Percentiles rank a stretch among this genome's conserved stretches.
Conservation (phyloP, 2,797 vertebrate species). For the Pangasius larnaudii region DNA sequence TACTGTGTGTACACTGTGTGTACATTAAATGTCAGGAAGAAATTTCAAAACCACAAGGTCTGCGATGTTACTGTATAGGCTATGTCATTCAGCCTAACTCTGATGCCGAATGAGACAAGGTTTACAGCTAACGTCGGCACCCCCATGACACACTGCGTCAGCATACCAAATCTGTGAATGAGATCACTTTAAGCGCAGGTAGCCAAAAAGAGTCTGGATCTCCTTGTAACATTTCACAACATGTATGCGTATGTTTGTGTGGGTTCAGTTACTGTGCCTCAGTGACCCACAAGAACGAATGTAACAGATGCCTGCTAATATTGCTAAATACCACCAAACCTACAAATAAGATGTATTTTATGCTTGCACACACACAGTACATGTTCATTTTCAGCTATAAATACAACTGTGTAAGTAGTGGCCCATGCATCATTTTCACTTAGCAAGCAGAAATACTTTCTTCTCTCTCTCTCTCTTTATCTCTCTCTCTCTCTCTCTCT, state of each 20-base stretch:
- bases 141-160: neutral
- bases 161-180: slow-evolving; percentile 18
- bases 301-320: slow-evolving; percentile 59
- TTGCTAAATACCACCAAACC: slow-evolving; percentile 54
- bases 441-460: slow-evolving; percentile 55
- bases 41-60: slow-evolving; percentile 2
- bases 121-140: neutral
- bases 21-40: slow-evolving; percentile 24
- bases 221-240: slow-evolving; percentile 26
- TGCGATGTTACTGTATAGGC: slow-evolving; percentile 16
- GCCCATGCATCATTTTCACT: slow-evolving; percentile 51
- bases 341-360: slow-evolving; percentile 50
- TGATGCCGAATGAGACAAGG: slow-evolving; percentile 13
- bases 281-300: slow-evolving; percentile 53
- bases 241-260: slow-evolving; percentile 46
- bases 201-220: slow-evolving; percentile 16
- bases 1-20: slow-evolving; percentile 31
- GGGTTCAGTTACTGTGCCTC: slow-evolving; percentile 49
- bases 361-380: slow-evolving; percentile 50
- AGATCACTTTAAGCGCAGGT: slow-evolving; percentile 35
- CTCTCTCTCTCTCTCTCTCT: slow-evolving; percentile 44
- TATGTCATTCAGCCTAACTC: slow-evolving; percentile 13
- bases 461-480: slow-evolving; percentile 37
- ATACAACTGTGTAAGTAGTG: slow-evolving; percentile 55
- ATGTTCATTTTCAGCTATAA: slow-evolving; percentile 51